Evolutionary conservation across 2,888 invertebrate species (phyloP).

Genomic region (Tineola bisselliella): DNA sequence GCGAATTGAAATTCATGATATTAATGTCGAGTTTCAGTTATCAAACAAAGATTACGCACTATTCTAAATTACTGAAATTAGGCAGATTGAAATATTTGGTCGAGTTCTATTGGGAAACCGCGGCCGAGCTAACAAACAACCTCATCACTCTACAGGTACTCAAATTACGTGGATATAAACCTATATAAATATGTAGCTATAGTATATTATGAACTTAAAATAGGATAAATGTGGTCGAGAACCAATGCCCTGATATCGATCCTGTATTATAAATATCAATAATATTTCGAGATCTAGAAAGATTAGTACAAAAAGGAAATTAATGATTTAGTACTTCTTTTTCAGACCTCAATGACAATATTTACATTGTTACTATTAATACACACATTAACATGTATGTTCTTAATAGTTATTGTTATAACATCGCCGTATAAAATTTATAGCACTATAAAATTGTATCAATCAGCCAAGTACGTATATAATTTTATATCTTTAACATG

Average conservation of each 20-base stretch:
- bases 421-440: conserved; percentile 34
- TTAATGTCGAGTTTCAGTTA: conserved; percentile 25
- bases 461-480: background rate
- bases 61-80: conserved; percentile 41
- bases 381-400: conserved; percentile 47
- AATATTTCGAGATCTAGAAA: no score
- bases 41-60: conserved; percentile 36
- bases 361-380: conserved; percentile 39
- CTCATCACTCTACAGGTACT: conserved; percentile 49
- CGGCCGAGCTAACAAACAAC: conserved; percentile 52
- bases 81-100: conserved; percentile 46
- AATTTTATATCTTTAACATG: background rate
- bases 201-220: no score
- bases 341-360: conserved; percentile 42
- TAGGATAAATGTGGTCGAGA: no score
- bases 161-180: background rate
- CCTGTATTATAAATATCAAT: no score
- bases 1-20: background rate
- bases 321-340: conserved; percentile 7
- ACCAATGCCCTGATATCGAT: no score
- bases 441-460: conserved; percentile 41
- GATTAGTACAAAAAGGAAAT: no score
- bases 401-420: conserved; percentile 39
- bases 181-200: no score
- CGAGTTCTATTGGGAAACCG: conserved; percentile 46